Percentiles rank a stretch among this genome's conserved stretches.
phyloP scores from a whole-genome alignment of 2,888 invertebrate genomes.

The Agrilus biguttatus region DNA sequence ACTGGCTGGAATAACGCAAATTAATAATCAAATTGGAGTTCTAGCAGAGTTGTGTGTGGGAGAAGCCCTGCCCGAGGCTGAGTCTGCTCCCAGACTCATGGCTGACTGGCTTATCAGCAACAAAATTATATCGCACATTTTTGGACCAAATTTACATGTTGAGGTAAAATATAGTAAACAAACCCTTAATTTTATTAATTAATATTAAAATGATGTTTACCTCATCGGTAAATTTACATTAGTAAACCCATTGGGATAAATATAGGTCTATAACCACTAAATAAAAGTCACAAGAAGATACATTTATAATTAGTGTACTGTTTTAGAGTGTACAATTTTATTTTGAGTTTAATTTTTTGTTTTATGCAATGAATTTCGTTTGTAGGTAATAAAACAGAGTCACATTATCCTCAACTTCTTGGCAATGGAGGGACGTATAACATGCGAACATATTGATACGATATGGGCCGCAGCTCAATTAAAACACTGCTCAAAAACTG shows the following conservation, averaged over 20 bases:
- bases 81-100: slow-evolving; percentile 68
- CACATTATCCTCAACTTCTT: slow-evolving; percentile 86
- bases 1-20: slow-evolving; percentile 84
- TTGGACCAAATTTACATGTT: slow-evolving; percentile 94
- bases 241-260: too few species aligned
- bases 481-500: slow-evolving; percentile 89
- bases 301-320: too few species aligned
- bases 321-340: too few species aligned
- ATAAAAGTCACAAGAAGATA: too few species aligned
- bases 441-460: slow-evolving; percentile 78
- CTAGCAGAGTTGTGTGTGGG: slow-evolving; percentile 85
- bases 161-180: slow-evolving; percentile 44
- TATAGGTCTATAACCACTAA: too few species aligned
- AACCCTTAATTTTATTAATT: neutral
- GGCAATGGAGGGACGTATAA: slow-evolving; percentile 82
- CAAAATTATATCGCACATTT: slow-evolving; percentile 84
- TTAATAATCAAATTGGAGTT: slow-evolving; percentile 84
- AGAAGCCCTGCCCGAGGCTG: slow-evolving; percentile 73
- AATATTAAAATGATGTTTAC: neutral
- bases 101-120: slow-evolving; percentile 81
- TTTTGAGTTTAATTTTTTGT: too few species aligned
- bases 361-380: slow-evolving; percentile 1
- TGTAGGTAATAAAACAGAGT: slow-evolving; percentile 81
- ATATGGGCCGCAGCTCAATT: slow-evolving; percentile 93
- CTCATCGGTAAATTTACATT: too few species aligned